Evolutionary conservation across 2,113 vertebrate species (phyloP).

Genomic region (Pipa parva): DNA sequence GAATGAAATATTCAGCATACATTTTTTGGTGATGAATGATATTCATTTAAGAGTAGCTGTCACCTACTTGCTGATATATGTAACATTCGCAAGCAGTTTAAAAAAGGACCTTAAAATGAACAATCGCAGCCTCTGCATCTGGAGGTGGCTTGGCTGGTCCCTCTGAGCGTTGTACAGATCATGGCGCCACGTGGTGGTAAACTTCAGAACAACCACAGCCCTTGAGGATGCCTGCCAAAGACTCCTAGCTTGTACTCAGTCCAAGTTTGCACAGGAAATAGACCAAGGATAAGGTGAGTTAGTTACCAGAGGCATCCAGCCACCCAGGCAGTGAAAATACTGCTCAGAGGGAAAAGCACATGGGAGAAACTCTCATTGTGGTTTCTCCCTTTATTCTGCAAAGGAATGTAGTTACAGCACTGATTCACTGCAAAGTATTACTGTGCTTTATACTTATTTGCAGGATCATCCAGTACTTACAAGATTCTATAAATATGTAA

Average conservation of each 20-base stretch:
- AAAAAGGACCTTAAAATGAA: constrained; percentile 83
- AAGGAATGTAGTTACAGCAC: background rate
- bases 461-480: too few relatives aligned
- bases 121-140: constrained; percentile 57
- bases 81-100: constrained; percentile 78
- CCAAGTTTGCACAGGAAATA: constrained; percentile 37
- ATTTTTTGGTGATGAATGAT: too few relatives aligned
- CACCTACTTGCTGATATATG: constrained; percentile 24
- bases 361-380: constrained; percentile 3
- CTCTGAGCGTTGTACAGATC: constrained; percentile 48
- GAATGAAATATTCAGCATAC: too few relatives aligned
- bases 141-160: constrained; percentile 54
- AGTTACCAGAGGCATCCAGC: constrained; percentile 33
- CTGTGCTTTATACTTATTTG: too few relatives aligned
- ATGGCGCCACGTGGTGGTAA: constrained; percentile 81
- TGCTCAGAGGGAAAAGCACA: constrained; percentile 6
- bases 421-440: too few relatives aligned
- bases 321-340: constrained; percentile 39
- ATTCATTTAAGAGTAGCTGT: constrained; percentile 37
- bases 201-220: constrained; percentile 85
- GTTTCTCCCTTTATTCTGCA: background rate
- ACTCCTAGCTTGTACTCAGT: constrained; percentile 40
- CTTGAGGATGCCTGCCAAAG: constrained; percentile 69
- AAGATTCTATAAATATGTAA: too few relatives aligned
- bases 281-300: constrained; percentile 41